Conservation (phyloP, 1,140 invertebrate genomes). For the Zophobas atratus region DNA sequence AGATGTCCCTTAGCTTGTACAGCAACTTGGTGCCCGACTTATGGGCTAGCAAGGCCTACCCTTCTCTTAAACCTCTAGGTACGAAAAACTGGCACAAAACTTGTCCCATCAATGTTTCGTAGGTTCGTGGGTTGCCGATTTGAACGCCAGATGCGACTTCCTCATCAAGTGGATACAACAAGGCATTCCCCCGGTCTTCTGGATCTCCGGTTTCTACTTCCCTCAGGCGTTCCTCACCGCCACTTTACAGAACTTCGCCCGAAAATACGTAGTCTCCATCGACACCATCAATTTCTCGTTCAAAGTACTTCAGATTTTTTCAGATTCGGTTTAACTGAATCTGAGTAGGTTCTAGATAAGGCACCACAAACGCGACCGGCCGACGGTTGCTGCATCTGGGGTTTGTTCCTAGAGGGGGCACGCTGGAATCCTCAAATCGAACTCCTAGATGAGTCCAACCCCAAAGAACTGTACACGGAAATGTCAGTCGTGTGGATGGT, state of each 20-base stretch:
- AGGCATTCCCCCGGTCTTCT: constrained; percentile 83
- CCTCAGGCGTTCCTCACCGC: constrained; percentile 90
- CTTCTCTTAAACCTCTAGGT: constrained; percentile 87
- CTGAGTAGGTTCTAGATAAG: constrained; percentile 68
- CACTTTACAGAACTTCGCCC: constrained; percentile 86
- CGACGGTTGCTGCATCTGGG: constrained; percentile 82
- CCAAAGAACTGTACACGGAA: constrained; percentile 78
- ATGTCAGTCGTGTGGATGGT: constrained; percentile 77
- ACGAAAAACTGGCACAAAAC: constrained; percentile 59
- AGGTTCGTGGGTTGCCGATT: constrained; percentile 77
- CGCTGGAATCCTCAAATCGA: constrained; percentile 74
- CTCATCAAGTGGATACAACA: constrained; percentile 78
- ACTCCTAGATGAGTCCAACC: constrained; percentile 73
- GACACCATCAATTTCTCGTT: constrained; percentile 84
- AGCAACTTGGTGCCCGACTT: constrained; percentile 79
- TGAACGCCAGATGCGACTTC: constrained; percentile 75
- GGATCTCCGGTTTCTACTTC: constrained; percentile 91
- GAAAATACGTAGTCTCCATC: constrained; percentile 83
- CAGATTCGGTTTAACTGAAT: constrained; percentile 8
- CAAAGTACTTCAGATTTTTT: constrained; percentile 70
- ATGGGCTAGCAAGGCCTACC: constrained; percentile 83
- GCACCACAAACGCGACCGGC: constrained; percentile 70
- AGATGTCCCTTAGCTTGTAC: constrained; percentile 75
- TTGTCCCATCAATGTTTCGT: constrained; percentile 32
- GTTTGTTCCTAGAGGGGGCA: constrained; percentile 83